A percentile compares a stretch with the other conserved stretches of the same genome.
Conservation (phyloP, 2,888 invertebrate species). For the Diarsia dahlii region DNA sequence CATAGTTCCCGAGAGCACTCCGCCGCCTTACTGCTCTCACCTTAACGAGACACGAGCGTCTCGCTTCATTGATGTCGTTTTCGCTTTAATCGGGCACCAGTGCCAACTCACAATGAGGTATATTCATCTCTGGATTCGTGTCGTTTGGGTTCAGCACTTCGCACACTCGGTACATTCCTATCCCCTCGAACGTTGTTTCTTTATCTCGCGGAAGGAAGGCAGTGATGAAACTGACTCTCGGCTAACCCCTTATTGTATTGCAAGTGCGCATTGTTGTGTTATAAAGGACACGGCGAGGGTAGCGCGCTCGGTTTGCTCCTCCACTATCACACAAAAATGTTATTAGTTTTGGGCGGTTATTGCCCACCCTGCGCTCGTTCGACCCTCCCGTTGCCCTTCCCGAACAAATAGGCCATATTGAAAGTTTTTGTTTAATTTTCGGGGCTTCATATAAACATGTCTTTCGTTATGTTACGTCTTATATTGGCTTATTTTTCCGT, state of each 20-base stretch:
- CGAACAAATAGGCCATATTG: constrained; percentile 82
- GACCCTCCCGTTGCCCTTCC: constrained; percentile 79
- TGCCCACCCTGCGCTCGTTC: constrained; percentile 82
- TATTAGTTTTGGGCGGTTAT: constrained; percentile 89
- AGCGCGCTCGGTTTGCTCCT: constrained; percentile 82
- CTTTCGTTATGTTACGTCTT: constrained; percentile 39
- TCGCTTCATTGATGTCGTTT: constrained; percentile 86
- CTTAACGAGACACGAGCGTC: constrained; percentile 85
- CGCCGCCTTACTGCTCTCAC: constrained; percentile 82
- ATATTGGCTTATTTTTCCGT: constrained; percentile 37
- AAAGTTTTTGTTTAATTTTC: constrained; percentile 79
- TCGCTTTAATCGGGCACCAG: constrained; percentile 77
- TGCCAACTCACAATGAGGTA: constrained; percentile 74
- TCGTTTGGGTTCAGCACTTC: constrained; percentile 53
- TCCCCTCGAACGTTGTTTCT: constrained; percentile 67
- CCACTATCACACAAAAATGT: constrained; percentile 89
- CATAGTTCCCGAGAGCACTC: constrained; percentile 86
- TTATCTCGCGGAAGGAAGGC: constrained; percentile 75
- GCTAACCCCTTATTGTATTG: constrained; percentile 84
- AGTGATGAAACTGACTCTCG: constrained; percentile 78
- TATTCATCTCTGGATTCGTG: constrained; percentile 65
- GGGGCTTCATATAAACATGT: constrained; percentile 54
- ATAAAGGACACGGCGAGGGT: constrained; percentile 84
- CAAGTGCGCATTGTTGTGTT: constrained; percentile 85
- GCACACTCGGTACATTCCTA: constrained; percentile 45